phyloP scores from a whole-genome alignment of 2,113 vertebrate species.

The Seriola rivoliana region DNA sequence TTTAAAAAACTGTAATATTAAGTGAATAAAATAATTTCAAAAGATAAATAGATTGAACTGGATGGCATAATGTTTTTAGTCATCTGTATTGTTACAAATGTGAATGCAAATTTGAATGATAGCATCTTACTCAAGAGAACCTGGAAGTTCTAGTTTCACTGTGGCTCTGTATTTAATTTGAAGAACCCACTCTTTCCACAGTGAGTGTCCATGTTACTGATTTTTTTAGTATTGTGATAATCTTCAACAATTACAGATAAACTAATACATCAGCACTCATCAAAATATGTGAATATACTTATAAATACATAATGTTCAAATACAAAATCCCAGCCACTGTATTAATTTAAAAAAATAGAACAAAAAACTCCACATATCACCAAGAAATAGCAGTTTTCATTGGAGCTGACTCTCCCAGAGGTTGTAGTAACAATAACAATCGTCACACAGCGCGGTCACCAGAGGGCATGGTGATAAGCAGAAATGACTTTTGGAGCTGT shows the following conservation, averaged over 20 bases:
- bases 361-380: background rate
- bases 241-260: background rate
- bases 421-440: slow-evolving; percentile 52
- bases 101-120: background rate
- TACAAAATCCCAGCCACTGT: background rate
- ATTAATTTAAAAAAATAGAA: background rate
- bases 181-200: too few relatives aligned
- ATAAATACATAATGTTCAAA: background rate
- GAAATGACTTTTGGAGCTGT: slow-evolving; percentile 58
- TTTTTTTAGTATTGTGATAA: background rate
- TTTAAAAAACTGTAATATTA: too few relatives aligned
- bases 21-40: too few relatives aligned
- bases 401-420: slow-evolving; percentile 13
- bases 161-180: background rate
- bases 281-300: background rate
- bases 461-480: slow-evolving; percentile 67
- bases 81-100: background rate
- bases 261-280: background rate
- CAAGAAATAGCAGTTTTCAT: slow-evolving; percentile 1
- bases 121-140: background rate
- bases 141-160: background rate
- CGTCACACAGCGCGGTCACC: slow-evolving; percentile 43
- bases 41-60: too few relatives aligned
- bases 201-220: too few relatives aligned
- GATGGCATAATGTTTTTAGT: too few relatives aligned